Conservation (phyloP, 2,797 vertebrate species). For the Enteromius viviparus region DNA sequence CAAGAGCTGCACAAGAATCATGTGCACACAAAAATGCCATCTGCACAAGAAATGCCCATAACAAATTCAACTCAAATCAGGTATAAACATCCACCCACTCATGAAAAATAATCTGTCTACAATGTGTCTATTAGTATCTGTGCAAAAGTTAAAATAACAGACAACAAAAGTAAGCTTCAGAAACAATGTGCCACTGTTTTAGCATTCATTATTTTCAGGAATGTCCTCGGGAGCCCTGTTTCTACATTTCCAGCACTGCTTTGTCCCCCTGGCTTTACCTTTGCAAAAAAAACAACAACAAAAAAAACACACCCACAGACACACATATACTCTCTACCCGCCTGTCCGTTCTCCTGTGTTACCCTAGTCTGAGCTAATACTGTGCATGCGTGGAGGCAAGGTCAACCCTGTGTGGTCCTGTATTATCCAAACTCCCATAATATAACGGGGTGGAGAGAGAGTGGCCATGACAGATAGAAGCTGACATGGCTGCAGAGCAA, state of each 20-base stretch:
- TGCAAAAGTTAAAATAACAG: background rate
- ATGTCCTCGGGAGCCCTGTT: constrained; percentile 36
- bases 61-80: constrained; percentile 38
- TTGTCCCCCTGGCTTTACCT: constrained; percentile 25
- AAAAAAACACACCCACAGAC: constrained; percentile 14
- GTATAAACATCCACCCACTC: constrained; percentile 44
- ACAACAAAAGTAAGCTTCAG: constrained; percentile 23
- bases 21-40: background rate
- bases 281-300: constrained; percentile 10
- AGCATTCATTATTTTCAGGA: constrained; percentile 34
- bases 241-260: constrained; percentile 27
- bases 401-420: constrained; percentile 45
- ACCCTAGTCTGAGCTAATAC: constrained; percentile 27
- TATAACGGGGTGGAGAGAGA: constrained; percentile 41
- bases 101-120: constrained; percentile 28
- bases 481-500: constrained; percentile 66
- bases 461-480: constrained; percentile 57
- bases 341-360: constrained; percentile 71
- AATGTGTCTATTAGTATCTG: constrained; percentile 12
- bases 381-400: constrained; percentile 48
- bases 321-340: constrained; percentile 48
- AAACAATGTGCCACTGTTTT: constrained; percentile 21
- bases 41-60: constrained; percentile 15
- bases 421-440: constrained; percentile 46
- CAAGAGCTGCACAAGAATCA: constrained; percentile 32